phyloP scores from a whole-genome alignment of 2,797 vertebrate species.

The Xiphophorus birchmanni region DNA sequence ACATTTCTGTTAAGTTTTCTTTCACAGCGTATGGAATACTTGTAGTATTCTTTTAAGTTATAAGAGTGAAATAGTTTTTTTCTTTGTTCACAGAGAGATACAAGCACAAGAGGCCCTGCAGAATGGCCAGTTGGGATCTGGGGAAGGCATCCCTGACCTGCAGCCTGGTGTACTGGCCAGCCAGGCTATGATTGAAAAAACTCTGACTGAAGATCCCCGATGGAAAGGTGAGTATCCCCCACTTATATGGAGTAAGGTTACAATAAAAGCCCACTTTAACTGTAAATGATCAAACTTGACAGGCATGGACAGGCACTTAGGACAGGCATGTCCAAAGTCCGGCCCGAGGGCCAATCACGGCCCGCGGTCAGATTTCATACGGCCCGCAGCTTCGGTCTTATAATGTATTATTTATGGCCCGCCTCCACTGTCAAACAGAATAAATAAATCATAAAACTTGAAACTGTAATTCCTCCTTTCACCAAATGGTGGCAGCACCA shows the following conservation, averaged over 20 bases:
- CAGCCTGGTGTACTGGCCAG: conserved; percentile 93
- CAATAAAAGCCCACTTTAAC: background rate
- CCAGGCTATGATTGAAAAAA: conserved; percentile 96
- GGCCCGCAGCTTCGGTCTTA: too few species aligned
- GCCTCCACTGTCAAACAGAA: too few species aligned
- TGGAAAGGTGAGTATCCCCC: conserved; percentile 88
- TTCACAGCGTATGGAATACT: background rate
- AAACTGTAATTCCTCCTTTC: too few species aligned
- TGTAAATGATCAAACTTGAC: background rate
- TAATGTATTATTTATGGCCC: too few species aligned
- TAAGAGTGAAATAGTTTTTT: background rate
- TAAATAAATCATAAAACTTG: too few species aligned
- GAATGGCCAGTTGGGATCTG: conserved; percentile 87
- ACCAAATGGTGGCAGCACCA: too few species aligned
- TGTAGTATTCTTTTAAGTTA: background rate
- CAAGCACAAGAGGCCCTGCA: conserved; percentile 94
- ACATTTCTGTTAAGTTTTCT: background rate
- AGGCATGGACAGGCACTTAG: too few species aligned
- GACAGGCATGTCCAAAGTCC: too few species aligned
- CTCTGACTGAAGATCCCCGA: conserved; percentile 90
- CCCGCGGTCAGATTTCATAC: too few species aligned
- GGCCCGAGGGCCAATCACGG: too few species aligned
- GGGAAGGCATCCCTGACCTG: conserved; percentile 88
- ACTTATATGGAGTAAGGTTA: background rate
- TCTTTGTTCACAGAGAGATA: conserved; percentile 84